phyloP scores from a whole-genome alignment of 2,113 vertebrate genomes.

The Megaceryle torquata region DNA sequence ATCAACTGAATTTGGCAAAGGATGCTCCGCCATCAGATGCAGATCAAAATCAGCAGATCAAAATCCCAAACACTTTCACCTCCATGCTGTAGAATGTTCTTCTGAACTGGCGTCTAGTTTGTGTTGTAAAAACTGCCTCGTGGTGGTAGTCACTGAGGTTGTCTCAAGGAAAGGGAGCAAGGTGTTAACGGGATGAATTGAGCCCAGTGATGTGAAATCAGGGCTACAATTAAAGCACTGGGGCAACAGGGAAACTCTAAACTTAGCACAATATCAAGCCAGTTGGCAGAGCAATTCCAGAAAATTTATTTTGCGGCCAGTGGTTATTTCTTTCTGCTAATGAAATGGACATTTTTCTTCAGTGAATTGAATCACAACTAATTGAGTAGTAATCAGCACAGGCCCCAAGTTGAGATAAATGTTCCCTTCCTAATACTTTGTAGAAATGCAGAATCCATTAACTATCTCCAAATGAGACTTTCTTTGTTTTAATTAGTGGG shows the following conservation, averaged over 20 bases:
- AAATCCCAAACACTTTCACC: not conserved
- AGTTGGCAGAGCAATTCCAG: conserved; percentile 53
- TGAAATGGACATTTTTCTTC: conserved; percentile 73
- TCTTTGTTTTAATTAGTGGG: conserved; percentile 66
- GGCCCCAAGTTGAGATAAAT: conserved; percentile 67
- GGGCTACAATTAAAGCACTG: not conserved
- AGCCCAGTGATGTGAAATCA: not conserved
- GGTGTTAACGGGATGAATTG: not conserved
- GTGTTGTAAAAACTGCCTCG: not conserved
- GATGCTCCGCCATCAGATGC: not conserved
- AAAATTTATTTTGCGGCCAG: conserved; percentile 54
- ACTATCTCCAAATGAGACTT: conserved; percentile 70
- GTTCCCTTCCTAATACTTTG: conserved; percentile 66
- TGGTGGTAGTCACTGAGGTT: not conserved
- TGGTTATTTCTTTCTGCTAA: conserved; percentile 66
- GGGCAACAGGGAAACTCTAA: conserved; percentile 22
- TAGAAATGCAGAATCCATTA: conserved; percentile 71
- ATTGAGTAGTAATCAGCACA: conserved; percentile 73
- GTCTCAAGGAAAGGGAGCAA: not conserved
- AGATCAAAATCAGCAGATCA: not conserved
- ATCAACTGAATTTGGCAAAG: not conserved
- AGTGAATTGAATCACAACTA: conserved; percentile 74
- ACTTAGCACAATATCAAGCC: conserved; percentile 28
- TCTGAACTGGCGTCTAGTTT: not conserved
- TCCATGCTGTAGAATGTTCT: not conserved